Percentiles rank a stretch among this genome's conserved stretches.
Conservation (phyloP, 53 echinoderm and acorn worm species). For the Mesocentrotus franciscanus region DNA sequence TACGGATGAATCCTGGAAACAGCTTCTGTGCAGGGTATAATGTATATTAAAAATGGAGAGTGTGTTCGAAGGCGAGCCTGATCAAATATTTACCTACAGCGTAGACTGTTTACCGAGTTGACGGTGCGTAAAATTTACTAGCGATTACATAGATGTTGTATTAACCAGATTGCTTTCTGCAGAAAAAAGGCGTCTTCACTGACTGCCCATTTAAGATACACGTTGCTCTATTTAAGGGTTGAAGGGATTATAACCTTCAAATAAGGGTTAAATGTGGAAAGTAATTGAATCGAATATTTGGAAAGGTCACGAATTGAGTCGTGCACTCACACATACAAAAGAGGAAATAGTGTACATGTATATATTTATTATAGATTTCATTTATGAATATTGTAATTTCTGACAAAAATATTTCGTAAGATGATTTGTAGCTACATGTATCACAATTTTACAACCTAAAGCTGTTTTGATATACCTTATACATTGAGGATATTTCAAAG, state of each 20-base stretch:
- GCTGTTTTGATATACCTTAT: no score
- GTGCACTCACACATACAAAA: no score
- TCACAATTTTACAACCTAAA: no score
- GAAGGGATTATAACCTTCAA: neutral
- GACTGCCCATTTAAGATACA: neutral
- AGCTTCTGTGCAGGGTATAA: neutral
- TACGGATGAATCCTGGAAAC: neutral
- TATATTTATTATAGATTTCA: no score
- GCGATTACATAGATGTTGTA: neutral
- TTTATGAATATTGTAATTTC: no score
- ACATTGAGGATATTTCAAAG: no score
- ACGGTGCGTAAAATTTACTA: constrained; percentile 5
- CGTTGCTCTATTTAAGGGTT: neutral
- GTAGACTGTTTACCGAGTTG: neutral
- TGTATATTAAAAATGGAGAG: neutral
- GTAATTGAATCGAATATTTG: no score
- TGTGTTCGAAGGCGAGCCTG: neutral
- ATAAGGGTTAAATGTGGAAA: no score
- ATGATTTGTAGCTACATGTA: no score
- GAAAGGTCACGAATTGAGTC: no score
- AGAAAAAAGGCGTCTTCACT: neutral
- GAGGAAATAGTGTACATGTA: no score
- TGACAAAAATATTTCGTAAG: no score
- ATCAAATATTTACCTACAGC: constrained; percentile 27
- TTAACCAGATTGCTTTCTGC: neutral